phyloP scores from a whole-genome alignment of 2,888 invertebrate species.

The Lomographa bimaculata region DNA sequence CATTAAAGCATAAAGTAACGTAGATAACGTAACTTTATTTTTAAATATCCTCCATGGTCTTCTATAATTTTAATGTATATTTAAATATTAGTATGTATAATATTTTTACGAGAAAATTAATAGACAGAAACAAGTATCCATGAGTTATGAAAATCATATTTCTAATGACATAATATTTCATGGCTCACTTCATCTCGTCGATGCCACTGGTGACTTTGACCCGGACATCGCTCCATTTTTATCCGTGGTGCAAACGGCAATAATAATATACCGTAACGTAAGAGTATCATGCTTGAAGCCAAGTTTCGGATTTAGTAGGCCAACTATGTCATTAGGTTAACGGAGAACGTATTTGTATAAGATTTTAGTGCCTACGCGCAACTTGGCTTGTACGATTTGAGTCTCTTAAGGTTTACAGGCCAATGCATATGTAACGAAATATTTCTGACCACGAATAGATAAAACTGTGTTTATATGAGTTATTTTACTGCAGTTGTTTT shows the following conservation, averaged over 20 bases:
- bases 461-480: slow-evolving; percentile 13
- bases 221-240: slow-evolving; percentile 66
- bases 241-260: slow-evolving; percentile 59
- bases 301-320: slow-evolving; percentile 64
- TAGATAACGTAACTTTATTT: no score
- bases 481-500: slow-evolving; percentile 15
- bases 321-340: slow-evolving; percentile 77
- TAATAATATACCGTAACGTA: slow-evolving; percentile 72
- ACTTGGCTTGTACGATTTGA: slow-evolving; percentile 12
- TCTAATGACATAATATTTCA: slow-evolving; percentile 55
- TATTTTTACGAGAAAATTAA: no score
- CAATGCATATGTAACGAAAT: slow-evolving; percentile 17
- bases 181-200: no score
- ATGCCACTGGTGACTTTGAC: no score
- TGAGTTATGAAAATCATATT: slow-evolving; percentile 32
- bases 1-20: no score
- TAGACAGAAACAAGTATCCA: no score
- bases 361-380: slow-evolving; percentile 42
- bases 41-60: no score
- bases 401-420: slow-evolving; percentile 10
- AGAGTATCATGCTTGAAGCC: slow-evolving; percentile 55
- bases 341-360: slow-evolving; percentile 64
- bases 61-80: no score
- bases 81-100: no score
- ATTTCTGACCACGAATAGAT: slow-evolving; percentile 12